Base-by-base conservation (phyloP, 2,797 vertebrate genomes). In the Lateolabrax maculatus region DNA sequence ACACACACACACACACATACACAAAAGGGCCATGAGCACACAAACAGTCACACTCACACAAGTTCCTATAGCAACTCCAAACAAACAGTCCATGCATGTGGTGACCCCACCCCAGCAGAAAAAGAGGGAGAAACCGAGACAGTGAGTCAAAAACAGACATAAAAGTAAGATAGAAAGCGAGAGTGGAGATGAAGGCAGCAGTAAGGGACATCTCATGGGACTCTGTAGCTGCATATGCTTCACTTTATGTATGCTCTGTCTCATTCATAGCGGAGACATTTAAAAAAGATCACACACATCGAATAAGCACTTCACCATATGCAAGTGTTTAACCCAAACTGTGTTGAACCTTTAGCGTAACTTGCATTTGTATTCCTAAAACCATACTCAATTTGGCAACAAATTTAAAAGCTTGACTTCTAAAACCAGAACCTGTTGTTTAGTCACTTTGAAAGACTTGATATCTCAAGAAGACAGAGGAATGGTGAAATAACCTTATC, bases 61-160 rank as follows among this genome's bases (percentile, higher is more conserved):
- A 6, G 90, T 94, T 90, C 80, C 93, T 49, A 90, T 87, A 27
- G 93, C 75, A 87, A 95, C 89, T 53, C 75, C 84, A 94, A 94
- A 93, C 93, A 95, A 95, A 95, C 92, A 95, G 71, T 74, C 60
- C 8, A 36, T 29, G 75, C 70, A 80, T 80, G 81, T 53, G 65
- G 62, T 85, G 90, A 87, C 84, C 90, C 87, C 80, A 70, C 86
- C 89, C 90, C 53, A 9, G 39, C 72, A 81, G 79, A 75, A 81
- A n/a, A 79, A 56, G 18, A 81, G 55, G 66, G 37, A 71, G 79
- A 71, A 75, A 71, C 57, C 9, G 16, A 85, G 65, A 71, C 6
- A 41, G 37, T 4, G 34, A 81, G 31, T 67, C 44, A 66, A 68
- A 83, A 88, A 77, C 37, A 75, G 67, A 76, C 58, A 57, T 52